Percentiles rank a stretch among this genome's conserved stretches.
phyloP scores from a whole-genome alignment of 2,113 vertebrate genomes.

The Antechinus stuartii region DNA sequence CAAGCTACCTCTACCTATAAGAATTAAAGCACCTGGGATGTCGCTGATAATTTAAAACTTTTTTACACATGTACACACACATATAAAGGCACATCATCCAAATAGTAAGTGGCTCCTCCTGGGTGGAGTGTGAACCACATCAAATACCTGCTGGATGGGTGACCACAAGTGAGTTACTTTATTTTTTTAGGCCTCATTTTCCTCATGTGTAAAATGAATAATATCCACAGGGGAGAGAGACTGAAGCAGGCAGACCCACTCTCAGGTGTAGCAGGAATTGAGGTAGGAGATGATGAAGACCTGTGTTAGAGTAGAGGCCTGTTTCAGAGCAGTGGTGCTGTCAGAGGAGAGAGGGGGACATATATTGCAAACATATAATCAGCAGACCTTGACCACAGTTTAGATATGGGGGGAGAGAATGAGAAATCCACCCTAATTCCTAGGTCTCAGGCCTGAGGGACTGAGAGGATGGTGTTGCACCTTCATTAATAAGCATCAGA shows the following conservation, averaged over 20 bases:
- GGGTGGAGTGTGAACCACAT: not conserved
- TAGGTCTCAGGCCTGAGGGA: not conserved
- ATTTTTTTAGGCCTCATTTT: not conserved
- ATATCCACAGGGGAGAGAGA: not conserved
- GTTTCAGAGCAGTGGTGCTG: not conserved
- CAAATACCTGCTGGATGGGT: not conserved
- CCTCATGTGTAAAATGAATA: not conserved
- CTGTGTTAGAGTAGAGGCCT: not conserved
- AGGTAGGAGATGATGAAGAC: too few species aligned
- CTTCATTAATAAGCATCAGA: not conserved
- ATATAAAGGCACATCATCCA: not conserved
- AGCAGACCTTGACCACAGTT: not conserved
- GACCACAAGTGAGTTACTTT: not conserved
- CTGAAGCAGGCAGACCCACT: too few species aligned
- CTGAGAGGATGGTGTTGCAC: not conserved
- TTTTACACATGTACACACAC: too few species aligned
- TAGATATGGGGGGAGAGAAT: not conserved
- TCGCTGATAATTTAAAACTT: not conserved
- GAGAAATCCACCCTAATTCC: not conserved
- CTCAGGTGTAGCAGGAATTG: too few species aligned
- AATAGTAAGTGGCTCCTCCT: not conserved
- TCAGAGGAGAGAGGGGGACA: not conserved
- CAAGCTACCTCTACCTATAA: not conserved
- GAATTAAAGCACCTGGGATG: not conserved
- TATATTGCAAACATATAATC: not conserved